Percentiles rank a stretch among this genome's conserved stretches.
These are phyloP conservation scores for Etheostoma cragini DNA, from an alignment of 2,113 vertebrate species.

Conservation along the genomic window DNA sequence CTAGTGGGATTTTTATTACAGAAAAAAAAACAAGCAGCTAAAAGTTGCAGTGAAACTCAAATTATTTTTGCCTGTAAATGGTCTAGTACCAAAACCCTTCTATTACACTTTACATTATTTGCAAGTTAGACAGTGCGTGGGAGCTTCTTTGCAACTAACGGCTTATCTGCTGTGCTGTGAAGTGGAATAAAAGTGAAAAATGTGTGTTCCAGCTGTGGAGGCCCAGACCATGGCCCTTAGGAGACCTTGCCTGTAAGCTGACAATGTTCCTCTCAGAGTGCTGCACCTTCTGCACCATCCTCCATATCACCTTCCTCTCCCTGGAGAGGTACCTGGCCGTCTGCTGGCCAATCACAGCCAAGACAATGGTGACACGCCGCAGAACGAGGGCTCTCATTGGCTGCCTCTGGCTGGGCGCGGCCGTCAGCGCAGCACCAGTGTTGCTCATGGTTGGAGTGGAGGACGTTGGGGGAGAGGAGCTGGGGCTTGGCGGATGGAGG, in stretches of 20 bases:
- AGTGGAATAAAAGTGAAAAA: not conserved
- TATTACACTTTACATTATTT: too few species aligned
- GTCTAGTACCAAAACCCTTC: too few species aligned
- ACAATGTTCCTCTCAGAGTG: constrained; percentile 85
- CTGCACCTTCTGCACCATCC: constrained; percentile 86
- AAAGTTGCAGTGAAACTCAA: too few species aligned
- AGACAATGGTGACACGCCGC: constrained; percentile 77
- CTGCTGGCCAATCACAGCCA: constrained; percentile 84
- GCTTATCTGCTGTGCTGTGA: too few species aligned
- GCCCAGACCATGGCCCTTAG: constrained; percentile 82
- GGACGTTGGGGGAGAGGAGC: constrained; percentile 67
- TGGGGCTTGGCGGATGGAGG: constrained; percentile 45
- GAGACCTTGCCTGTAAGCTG: constrained; percentile 81
- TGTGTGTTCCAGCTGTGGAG: constrained; percentile 78
- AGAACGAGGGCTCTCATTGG: constrained; percentile 80
- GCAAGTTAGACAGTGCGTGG: too few species aligned
- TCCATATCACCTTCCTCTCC: constrained; percentile 86
- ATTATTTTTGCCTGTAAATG: too few species aligned
- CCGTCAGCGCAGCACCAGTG: constrained; percentile 80
- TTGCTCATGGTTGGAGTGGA: constrained; percentile 84
- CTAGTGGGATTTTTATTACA: too few species aligned
- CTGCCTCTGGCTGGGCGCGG: constrained; percentile 80
- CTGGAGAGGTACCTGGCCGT: constrained; percentile 85
- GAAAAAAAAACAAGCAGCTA: too few species aligned
- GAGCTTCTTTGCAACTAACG: too few species aligned